Conservation (phyloP, 2,113 vertebrate genomes). For the Polyodon spathula region DNA sequence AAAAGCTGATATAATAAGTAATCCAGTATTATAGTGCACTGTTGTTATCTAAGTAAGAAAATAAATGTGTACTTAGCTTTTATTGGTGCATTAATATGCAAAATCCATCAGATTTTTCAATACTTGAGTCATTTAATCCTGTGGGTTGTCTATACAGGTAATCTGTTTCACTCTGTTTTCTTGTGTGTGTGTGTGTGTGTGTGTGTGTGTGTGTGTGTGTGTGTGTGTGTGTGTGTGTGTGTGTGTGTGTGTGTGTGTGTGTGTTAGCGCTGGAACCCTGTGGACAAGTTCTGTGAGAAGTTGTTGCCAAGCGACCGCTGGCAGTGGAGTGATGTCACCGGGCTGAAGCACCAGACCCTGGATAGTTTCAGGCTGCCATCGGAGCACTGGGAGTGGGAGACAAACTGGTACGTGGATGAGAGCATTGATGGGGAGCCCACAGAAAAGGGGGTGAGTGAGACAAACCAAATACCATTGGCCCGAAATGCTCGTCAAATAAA, state of each 20-base stretch:
- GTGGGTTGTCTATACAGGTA: not conserved
- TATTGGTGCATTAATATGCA: too few relatives aligned
- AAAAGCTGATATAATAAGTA: too few relatives aligned
- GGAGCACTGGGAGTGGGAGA: constrained; percentile 90
- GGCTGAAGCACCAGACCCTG: constrained; percentile 74
- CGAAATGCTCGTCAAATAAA: not conserved
- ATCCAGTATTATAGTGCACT: too few relatives aligned
- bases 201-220: not conserved
- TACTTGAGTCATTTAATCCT: too few relatives aligned
- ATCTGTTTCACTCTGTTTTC: not conserved
- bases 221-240: not conserved
- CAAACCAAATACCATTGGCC: not conserved
- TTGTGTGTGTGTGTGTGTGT: not conserved
- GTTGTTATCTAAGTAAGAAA: too few relatives aligned
- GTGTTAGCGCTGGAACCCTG: constrained; percentile 87
- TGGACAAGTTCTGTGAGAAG: constrained; percentile 85
- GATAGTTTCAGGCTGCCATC: constrained; percentile 74
- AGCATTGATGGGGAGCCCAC: constrained; percentile 92
- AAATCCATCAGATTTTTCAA: too few relatives aligned
- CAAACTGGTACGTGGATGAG: constrained; percentile 89
- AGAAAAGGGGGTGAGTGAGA: constrained; percentile 79
- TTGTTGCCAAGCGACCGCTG: constrained; percentile 93
- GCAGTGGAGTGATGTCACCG: constrained; percentile 91
- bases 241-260: constrained; percentile 3
- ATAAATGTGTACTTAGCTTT: too few relatives aligned